These are phyloP conservation scores for Arvicanthis niloticus DNA, from an alignment of 2,113 vertebrate genomes.

Conservation along the genomic window DNA sequence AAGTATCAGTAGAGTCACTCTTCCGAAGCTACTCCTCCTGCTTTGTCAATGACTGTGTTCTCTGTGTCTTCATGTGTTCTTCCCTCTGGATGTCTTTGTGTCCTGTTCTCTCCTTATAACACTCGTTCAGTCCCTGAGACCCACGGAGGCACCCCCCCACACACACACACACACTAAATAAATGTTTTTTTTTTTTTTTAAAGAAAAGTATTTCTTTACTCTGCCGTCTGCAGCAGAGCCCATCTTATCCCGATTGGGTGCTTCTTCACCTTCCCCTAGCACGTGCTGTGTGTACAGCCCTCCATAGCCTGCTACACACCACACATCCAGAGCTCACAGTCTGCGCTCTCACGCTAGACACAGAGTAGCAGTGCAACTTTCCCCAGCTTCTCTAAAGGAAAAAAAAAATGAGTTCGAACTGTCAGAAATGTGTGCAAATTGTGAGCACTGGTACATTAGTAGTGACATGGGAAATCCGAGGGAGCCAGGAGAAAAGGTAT, in stretches of 20 bases:
- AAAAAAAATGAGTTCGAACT: slow-evolving; percentile 42
- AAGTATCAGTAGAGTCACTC: neutral
- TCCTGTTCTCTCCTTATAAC: neutral
- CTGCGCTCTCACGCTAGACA: neutral
- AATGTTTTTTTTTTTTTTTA: neutral
- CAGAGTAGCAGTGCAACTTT: neutral
- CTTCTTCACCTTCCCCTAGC: neutral
- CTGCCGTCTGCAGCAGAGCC: neutral
- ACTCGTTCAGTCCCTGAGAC: neutral
- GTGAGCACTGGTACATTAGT: slow-evolving; percentile 63
- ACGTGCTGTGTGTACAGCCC: fast-evolving
- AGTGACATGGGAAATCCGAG: neutral
- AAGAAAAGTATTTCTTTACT: neutral
- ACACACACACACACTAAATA: neutral
- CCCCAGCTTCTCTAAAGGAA: neutral
- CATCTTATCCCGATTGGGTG: neutral
- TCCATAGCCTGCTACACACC: neutral
- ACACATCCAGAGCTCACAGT: neutral
- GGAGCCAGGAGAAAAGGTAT: slow-evolving; percentile 39
- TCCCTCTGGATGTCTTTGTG: neutral
- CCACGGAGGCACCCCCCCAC: no score
- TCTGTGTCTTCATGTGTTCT: neutral
- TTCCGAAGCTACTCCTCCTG: neutral
- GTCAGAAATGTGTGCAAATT: slow-evolving; percentile 35
- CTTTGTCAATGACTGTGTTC: neutral